Evolutionary conservation across 2,113 vertebrate genomes (phyloP).

Genomic region (Eurypyga helias): DNA sequence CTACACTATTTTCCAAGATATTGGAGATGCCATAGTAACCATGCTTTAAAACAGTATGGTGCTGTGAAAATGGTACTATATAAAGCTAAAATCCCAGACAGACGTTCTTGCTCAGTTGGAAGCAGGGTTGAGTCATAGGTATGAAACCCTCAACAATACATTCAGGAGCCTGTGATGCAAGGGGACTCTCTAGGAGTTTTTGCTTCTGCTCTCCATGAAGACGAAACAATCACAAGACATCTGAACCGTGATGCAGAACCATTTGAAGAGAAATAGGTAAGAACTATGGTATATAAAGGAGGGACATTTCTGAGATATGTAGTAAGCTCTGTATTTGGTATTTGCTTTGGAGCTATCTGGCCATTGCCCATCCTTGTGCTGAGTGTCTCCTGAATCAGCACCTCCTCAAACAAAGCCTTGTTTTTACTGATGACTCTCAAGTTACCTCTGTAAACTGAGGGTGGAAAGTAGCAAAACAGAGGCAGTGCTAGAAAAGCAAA

Average conservation of each 20-base stretch:
- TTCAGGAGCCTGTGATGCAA: background rate
- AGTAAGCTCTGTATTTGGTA: background rate
- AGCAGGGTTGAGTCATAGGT: background rate
- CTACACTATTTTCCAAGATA: background rate
- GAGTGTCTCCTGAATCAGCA: background rate
- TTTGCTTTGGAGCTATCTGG: background rate
- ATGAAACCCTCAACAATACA: background rate
- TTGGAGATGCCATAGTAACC: background rate
- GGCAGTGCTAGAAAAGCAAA: background rate
- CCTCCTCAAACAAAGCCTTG: background rate
- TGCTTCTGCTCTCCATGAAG: background rate
- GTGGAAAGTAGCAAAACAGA: background rate
- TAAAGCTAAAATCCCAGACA: background rate
- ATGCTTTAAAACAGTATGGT: background rate
- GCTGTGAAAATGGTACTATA: background rate
- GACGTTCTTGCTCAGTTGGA: rapidly evolving
- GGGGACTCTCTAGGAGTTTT: background rate
- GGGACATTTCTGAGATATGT: background rate
- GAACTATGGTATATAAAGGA: no score
- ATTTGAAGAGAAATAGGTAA: background rate
- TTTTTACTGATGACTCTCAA: background rate
- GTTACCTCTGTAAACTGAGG: background rate
- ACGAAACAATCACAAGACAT: background rate
- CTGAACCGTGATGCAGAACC: background rate
- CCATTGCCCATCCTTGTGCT: background rate